Percentiles rank a stretch among this genome's conserved stretches.
Conservation (phyloP, 2,888 invertebrate species). For the Mamestra brassicae region DNA sequence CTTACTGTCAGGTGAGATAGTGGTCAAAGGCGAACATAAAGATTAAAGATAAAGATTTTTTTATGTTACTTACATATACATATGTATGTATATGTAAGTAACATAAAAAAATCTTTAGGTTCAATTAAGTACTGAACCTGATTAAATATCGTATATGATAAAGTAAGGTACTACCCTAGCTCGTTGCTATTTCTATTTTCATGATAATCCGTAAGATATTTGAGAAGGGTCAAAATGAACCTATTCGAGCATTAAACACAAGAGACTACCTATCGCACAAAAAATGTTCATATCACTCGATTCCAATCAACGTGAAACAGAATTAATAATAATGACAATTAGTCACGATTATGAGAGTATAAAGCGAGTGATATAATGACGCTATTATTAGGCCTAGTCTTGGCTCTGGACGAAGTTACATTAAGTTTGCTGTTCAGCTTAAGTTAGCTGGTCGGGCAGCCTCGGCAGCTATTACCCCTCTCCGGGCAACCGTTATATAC, state of each 20-base stretch:
- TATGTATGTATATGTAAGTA: too few species aligned
- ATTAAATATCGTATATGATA: not conserved
- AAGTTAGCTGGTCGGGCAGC: slow-evolving; percentile 73
- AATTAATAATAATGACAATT: slow-evolving; percentile 50
- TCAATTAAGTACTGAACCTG: not conserved
- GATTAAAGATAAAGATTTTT: too few species aligned
- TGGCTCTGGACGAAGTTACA: slow-evolving; percentile 74
- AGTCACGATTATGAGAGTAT: slow-evolving; percentile 47
- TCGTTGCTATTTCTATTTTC: not conserved
- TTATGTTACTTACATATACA: too few species aligned
- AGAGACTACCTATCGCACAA: slow-evolving; percentile 5
- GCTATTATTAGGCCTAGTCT: slow-evolving; percentile 73
- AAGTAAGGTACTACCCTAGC: not conserved
- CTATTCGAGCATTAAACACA: slow-evolving; percentile 2
- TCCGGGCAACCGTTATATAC: slow-evolving; percentile 54
- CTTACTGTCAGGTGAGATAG: too few species aligned
- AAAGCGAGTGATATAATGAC: slow-evolving; percentile 68
- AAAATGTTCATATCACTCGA: slow-evolving; percentile 12
- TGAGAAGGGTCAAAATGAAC: slow-evolving; percentile 1
- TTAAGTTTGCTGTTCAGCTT: slow-evolving; percentile 81
- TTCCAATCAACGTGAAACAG: slow-evolving; percentile 23
- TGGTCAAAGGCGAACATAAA: too few species aligned
- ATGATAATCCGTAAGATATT: slow-evolving; percentile 24
- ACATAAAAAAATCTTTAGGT: too few species aligned
- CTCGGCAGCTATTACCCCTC: slow-evolving; percentile 71